phyloP scores from a whole-genome alignment of 2,888 invertebrate species.

The Diploptera punctata region DNA sequence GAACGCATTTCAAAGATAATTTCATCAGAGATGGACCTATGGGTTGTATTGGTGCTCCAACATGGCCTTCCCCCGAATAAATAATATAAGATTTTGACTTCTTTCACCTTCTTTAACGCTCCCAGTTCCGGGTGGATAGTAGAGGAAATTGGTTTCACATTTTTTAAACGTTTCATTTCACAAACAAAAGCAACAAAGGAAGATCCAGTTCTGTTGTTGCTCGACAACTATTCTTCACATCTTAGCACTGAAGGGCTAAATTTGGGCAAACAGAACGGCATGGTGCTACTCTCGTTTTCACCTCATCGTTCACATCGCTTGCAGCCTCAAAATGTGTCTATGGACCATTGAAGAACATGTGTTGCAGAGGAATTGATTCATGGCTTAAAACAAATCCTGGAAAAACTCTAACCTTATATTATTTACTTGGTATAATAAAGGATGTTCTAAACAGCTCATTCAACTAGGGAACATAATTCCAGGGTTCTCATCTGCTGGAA shows the following conservation, averaged over 20 bases:
- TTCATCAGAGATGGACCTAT: background rate
- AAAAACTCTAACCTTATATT: too few species aligned
- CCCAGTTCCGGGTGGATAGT: background rate
- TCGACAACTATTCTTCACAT: background rate
- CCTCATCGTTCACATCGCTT: slow-evolving; percentile 29
- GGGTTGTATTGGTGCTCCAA: background rate
- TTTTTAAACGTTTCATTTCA: background rate
- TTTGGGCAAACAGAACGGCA: background rate
- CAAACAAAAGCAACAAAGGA: background rate
- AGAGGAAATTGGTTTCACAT: background rate
- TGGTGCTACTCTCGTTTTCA: background rate
- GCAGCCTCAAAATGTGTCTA: slow-evolving; percentile 29
- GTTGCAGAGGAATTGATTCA: too few species aligned
- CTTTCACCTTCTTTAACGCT: too few species aligned
- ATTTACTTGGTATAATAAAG: too few species aligned
- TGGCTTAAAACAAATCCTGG: too few species aligned
- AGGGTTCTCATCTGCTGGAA: too few species aligned
- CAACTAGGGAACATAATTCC: too few species aligned
- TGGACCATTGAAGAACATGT: slow-evolving; percentile 29
- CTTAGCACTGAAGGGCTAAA: background rate
- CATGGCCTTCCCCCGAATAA: too few species aligned
- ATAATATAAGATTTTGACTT: too few species aligned
- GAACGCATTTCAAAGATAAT: background rate
- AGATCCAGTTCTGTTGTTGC: background rate
- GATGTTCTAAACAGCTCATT: too few species aligned